Percentiles rank a stretch among this genome's conserved stretches.
These are phyloP conservation scores for Ariopsis seemanni DNA, from an alignment of 2,113 vertebrate species.

Conservation along the genomic window DNA sequence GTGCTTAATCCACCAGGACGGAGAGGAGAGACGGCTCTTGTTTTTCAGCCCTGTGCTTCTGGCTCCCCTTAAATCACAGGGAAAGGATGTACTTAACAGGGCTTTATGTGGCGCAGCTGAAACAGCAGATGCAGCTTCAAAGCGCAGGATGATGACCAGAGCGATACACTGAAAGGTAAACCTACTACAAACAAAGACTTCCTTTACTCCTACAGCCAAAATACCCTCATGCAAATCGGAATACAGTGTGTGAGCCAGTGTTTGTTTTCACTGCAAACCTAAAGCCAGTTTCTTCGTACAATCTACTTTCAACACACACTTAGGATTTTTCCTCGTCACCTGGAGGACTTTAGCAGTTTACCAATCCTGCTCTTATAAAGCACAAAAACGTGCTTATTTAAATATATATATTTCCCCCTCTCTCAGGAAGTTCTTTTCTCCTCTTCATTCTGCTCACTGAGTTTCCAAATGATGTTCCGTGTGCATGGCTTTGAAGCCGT, in stretches of 20 bases:
- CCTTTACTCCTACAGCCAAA: slow-evolving; percentile 50
- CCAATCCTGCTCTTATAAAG: background rate
- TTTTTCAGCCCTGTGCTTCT: slow-evolving; percentile 38
- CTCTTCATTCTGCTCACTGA: background rate
- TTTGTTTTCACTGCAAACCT: slow-evolving; percentile 17
- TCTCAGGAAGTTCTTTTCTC: background rate
- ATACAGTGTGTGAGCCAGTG: slow-evolving; percentile 12
- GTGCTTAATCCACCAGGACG: slow-evolving; percentile 22
- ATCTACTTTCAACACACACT: slow-evolving; percentile 11
- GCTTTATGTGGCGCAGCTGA: slow-evolving; percentile 47
- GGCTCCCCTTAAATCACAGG: slow-evolving; percentile 37
- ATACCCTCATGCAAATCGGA: slow-evolving; percentile 36
- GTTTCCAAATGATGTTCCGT: background rate
- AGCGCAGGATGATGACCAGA: slow-evolving; percentile 47
- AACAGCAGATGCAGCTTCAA: slow-evolving; percentile 48
- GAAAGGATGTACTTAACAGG: slow-evolving; percentile 36
- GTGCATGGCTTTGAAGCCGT: background rate
- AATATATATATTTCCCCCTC: background rate
- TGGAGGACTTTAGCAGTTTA: background rate
- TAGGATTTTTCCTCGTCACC: background rate
- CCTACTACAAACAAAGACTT: slow-evolving; percentile 52
- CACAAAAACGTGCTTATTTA: background rate
- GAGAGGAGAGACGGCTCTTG: slow-evolving; percentile 27
- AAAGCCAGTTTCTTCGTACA: slow-evolving; percentile 9
- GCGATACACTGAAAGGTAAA: slow-evolving; percentile 47